phyloP scores from a whole-genome alignment of 2,113 vertebrate species.

The Casuarius casuarius region DNA sequence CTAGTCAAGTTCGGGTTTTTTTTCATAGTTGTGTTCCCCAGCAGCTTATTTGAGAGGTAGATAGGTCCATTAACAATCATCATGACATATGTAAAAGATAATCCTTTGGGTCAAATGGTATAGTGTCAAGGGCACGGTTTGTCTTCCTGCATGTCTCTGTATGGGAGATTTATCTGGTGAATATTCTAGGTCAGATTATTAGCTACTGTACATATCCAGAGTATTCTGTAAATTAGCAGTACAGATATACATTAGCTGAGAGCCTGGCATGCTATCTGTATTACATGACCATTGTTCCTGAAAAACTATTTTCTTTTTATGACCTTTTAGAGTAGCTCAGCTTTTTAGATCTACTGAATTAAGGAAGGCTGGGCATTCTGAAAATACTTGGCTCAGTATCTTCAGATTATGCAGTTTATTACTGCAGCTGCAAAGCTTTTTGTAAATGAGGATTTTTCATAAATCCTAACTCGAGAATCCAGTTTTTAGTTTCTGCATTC shows the following conservation, averaged over 20 bases:
- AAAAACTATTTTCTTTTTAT: not conserved
- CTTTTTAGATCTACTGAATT: not conserved
- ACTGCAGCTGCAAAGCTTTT: not conserved
- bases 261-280: not conserved
- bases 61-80: not conserved
- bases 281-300: not conserved
- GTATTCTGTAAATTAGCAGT: not conserved
- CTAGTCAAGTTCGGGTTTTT: not conserved
- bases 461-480: not conserved
- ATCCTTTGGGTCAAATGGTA: not conserved
- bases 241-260: not conserved
- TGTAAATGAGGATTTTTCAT: constrained; percentile 1
- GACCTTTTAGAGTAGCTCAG: not conserved
- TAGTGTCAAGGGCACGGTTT: not conserved
- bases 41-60: not conserved
- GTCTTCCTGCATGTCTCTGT: not conserved
- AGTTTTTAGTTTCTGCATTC: constrained; percentile 5
- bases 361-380: not conserved
- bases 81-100: not conserved
- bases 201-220: not conserved
- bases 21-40: not conserved
- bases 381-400: not conserved
- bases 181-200: not conserved
- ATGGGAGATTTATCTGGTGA: not conserved
- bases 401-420: not conserved